Conservation (phyloP, 2,113 vertebrate genomes). For the Melanocharis versteri region DNA sequence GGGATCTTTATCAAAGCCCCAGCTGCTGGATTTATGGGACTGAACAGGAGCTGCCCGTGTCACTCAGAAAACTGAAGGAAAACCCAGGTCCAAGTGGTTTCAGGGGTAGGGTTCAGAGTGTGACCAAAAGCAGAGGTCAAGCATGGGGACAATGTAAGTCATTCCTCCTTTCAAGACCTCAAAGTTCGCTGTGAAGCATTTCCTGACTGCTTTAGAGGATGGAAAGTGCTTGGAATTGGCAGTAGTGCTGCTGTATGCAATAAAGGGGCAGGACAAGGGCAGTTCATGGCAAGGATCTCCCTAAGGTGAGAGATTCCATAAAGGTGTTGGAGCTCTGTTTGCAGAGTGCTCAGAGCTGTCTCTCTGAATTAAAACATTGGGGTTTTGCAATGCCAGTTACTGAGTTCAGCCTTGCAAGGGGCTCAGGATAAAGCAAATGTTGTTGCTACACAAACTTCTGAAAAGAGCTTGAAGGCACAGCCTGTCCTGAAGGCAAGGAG, state of each 20-base stretch:
- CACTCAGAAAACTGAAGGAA: neutral
- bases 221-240: neutral
- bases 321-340: neutral
- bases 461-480: neutral
- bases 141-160: neutral
- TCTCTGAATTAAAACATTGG: neutral
- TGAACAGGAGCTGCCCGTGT: neutral
- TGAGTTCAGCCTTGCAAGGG: neutral
- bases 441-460: neutral
- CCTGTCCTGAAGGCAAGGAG: neutral
- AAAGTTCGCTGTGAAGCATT: neutral
- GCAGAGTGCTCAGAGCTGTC: neutral
- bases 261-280: neutral
- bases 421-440: neutral
- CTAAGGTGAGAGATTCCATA: neutral
- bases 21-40: neutral
- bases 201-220: neutral
- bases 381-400: neutral
- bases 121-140: neutral
- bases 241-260: neutral
- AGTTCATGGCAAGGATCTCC: neutral
- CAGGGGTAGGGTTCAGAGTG: neutral
- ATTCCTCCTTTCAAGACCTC: neutral
- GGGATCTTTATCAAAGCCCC: neutral
- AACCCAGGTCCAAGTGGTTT: neutral